Evolutionary conservation across 2,888 invertebrate species (phyloP).

Genomic region (Acrobasis consociella): DNA sequence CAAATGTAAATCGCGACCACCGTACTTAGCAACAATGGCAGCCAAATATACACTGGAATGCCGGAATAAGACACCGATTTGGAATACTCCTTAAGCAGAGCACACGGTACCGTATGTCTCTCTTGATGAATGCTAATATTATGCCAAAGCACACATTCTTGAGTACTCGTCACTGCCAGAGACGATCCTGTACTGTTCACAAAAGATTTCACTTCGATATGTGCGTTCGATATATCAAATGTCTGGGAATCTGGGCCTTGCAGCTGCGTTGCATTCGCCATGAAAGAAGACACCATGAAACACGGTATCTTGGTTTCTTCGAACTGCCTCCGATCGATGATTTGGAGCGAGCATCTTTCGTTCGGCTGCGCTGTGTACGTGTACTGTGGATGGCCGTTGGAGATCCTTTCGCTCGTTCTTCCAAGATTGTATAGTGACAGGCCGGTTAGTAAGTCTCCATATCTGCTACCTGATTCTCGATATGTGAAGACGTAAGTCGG

Average conservation of each 20-base stretch:
- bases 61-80: constrained; percentile 63
- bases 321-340: constrained; percentile 56
- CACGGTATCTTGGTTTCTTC: constrained; percentile 68
- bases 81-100: constrained; percentile 63
- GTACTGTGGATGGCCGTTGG: constrained; percentile 40
- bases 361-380: constrained; percentile 47
- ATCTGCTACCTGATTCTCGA: constrained; percentile 61
- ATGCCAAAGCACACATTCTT: constrained; percentile 70
- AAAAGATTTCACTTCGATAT: constrained; percentile 56
- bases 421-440: constrained; percentile 73
- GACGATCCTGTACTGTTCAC: constrained; percentile 47
- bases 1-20: constrained; percentile 55
- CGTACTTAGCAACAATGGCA: constrained; percentile 56
- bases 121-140: constrained; percentile 56
- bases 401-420: constrained; percentile 46
- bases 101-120: constrained; percentile 59
- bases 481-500: constrained; percentile 70
- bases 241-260: constrained; percentile 41
- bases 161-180: constrained; percentile 54
- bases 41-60: constrained; percentile 68
- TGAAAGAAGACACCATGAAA: constrained; percentile 70
- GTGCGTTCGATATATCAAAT: constrained; percentile 61
- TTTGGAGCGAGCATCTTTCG: constrained; percentile 68
- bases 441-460: constrained; percentile 63
- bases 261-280: constrained; percentile 47